Evolutionary conservation across 2,797 vertebrate species (phyloP), one percentile per base, ranked within the genome.

Genomic region (Lindbergichthys nudifrons): DNA sequence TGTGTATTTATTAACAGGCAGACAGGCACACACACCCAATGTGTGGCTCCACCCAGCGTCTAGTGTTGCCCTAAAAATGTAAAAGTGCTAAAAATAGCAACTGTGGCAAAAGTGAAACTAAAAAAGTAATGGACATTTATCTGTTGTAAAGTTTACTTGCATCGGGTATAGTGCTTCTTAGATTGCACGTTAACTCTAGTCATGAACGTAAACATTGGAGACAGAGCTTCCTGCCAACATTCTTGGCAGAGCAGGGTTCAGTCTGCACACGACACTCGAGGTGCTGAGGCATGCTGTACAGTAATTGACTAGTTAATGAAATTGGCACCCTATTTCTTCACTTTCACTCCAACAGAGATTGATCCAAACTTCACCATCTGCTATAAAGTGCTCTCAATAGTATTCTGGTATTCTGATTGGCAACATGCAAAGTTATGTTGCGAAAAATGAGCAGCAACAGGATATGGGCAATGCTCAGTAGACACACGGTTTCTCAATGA

Each of bases 391-490:
- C 39, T 16, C 61, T 18, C 4, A 23, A 47, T 51, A 42, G 23
- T 72, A 26, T 39, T n/a, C n/a, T 32, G 6, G 30, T 14, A 1
- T 45, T 60, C 70, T 42, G 39, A 16, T 1, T 1, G 8, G 0
- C 14, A 48, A 61, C 26, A 57, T 79, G 56, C 32, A 72, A 64
- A 74, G 21, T 8, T 71, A 52, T 13, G 48, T 39, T 19, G 32
- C 10, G 3, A 59, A 61, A 78, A 68, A 56, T 65, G 13, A 56
- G 63, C 50, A 63, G 46, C 65, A 75, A 84, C 70, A 85, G 73
- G 83, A 86, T 81, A 70, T 56, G 19, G 65, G 68, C 5, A 13
- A 43, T 26, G 14, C 14, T 41, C 7, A 63, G 48, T 18, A 43
- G 18, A 59, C 1, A 3, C 15, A 46, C 5, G 19, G 50, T 53